These are phyloP conservation scores for Anoplopoma fimbria DNA, from an alignment of 2,113 vertebrate genomes.

Conservation along the genomic window DNA sequence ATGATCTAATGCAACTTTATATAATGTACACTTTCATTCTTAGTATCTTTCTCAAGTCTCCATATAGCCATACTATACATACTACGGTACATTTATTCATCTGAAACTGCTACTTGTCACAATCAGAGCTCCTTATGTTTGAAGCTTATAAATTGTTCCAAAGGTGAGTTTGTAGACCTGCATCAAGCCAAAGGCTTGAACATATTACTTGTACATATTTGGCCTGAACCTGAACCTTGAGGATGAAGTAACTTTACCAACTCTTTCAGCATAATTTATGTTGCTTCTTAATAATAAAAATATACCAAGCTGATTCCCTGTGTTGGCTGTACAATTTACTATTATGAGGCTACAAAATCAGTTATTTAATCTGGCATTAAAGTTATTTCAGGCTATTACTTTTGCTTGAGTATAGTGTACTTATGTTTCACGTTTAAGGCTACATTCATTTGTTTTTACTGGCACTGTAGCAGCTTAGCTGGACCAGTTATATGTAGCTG, in stretches of 20 bases:
- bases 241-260: too few relatives aligned
- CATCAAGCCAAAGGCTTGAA: background rate
- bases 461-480: background rate
- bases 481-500: background rate
- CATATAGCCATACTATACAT: background rate
- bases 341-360: background rate
- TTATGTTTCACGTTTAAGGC: conserved; percentile 7
- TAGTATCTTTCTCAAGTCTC: background rate
- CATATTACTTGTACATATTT: too few relatives aligned
- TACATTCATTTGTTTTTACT: conserved; percentile 24
- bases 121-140: background rate
- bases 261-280: background rate
- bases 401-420: conserved; percentile 11
- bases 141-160: background rate
- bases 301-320: background rate
- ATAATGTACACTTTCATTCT: background rate
- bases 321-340: background rate
- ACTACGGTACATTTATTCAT: too few relatives aligned
- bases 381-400: background rate
- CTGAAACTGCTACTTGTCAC: background rate
- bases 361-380: conserved; percentile 4
- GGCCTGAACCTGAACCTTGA: too few relatives aligned
- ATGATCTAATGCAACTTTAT: background rate
- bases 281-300: too few relatives aligned
- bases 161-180: background rate